Conservation (phyloP, 1,140 invertebrate genomes). For the Leptoteleia sp. region DNA sequence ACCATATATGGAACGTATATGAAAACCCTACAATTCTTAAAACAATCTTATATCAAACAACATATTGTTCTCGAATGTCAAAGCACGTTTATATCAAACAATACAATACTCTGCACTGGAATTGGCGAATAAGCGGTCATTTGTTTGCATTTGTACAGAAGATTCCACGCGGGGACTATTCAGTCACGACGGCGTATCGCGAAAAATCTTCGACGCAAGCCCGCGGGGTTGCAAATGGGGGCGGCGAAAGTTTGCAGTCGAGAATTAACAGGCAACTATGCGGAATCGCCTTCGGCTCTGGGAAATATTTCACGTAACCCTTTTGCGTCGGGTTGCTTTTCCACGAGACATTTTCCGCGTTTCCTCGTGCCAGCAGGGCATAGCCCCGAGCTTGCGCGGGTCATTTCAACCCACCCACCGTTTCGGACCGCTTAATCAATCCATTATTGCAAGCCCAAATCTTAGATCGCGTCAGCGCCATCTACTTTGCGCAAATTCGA, state of each 20-base stretch:
- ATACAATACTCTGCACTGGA: not conserved
- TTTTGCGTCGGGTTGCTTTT: too few relatives aligned
- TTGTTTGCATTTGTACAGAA: constrained; percentile 3
- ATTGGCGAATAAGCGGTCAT: too few relatives aligned
- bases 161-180: not conserved
- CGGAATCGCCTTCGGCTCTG: constrained; percentile 59
- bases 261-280: constrained; percentile 66
- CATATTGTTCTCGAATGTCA: too few relatives aligned
- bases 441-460: constrained; percentile 13
- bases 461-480: not conserved
- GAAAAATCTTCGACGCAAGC: constrained; percentile 30
- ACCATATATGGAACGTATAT: too few relatives aligned
- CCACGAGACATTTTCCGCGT: constrained; percentile 47
- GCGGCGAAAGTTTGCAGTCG: constrained; percentile 45
- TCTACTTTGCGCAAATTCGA: not conserved
- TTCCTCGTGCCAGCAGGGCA: constrained; percentile 34
- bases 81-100: not conserved
- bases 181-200: constrained; percentile 11
- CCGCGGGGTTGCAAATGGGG: constrained; percentile 15
- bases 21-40: too few relatives aligned
- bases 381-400: constrained; percentile 39
- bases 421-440: constrained; percentile 48
- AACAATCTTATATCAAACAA: too few relatives aligned
- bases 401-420: constrained; percentile 40
- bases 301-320: constrained; percentile 66